Base-by-base conservation (phyloP, 2,888 invertebrate species). In the Sericinus montela region DNA sequence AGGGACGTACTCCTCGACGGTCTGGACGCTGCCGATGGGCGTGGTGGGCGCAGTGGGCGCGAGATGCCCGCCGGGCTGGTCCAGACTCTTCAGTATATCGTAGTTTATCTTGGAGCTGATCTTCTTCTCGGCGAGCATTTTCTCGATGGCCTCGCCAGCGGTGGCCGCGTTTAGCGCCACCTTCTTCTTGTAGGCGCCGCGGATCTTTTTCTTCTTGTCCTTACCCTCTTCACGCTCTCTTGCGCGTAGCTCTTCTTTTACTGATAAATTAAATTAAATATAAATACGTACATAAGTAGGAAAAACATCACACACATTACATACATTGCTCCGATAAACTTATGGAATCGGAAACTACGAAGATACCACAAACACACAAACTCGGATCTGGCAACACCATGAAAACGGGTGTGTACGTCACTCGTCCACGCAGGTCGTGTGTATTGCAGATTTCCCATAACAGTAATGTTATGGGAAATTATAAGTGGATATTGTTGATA, bases 91-190 rank as follows among this genome's bases (percentile, higher is more conserved):
- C 51, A 99, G 83, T 32, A 98, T 98, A 62, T 99, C 98, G 70
- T 99, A 99, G 82, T 99, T 98, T 47, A 99, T 98, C 90, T 99
- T 99, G 3, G 93, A 93, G 2, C 99, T 99, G 57, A 99, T 94
- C 72, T 96, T 96, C 82, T 98, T 98, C 74, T 98, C 98, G 59
- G 86, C 96, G 14, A 99, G 86, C 93, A 99, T 97, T 83, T 97
- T 98, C 73, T 97, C 97, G 38, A 99, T 97, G 0, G 98, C 98
- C 82, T 98, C 98, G 2, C 95, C 96, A 47, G 92, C 91, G 0
- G 93, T 92, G 0, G 94, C 93, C 0, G 94, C 93, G 30, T 91
- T 91, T 36, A 91, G 90, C 1, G 90, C 83, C 16, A 85, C 86
- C 60, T 93, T 92, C 67, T 92, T 92, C 62, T 91, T 91, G 47